Percentiles rank a stretch among this genome's conserved stretches.
Evolutionary conservation across 2,888 invertebrate genomes (phyloP).

Genomic region (Tiphia femorata): DNA sequence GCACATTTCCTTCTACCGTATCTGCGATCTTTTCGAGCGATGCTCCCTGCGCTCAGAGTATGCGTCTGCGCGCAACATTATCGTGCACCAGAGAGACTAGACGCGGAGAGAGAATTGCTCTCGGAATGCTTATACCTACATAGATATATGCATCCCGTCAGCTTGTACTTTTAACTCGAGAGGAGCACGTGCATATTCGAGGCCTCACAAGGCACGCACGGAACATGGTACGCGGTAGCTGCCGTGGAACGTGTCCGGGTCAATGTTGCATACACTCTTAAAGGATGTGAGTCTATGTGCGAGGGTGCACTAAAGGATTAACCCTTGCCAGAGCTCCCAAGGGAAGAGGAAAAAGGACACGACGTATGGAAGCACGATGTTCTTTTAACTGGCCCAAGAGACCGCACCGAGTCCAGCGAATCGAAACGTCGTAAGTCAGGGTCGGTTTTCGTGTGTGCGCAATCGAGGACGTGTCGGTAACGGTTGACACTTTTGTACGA

Average conservation of each 20-base stretch:
- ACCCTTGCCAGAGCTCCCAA: not conserved
- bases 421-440: not conserved
- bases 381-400: not conserved
- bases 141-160: slow-evolving; percentile 1
- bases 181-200: slow-evolving; percentile 23
- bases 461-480: too few relatives aligned
- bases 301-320: slow-evolving; percentile 36
- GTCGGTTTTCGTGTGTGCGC: too few relatives aligned
- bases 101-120: too few relatives aligned
- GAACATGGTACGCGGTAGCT: slow-evolving; percentile 39
- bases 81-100: too few relatives aligned
- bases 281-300: slow-evolving; percentile 45
- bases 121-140: slow-evolving; percentile 6
- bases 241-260: slow-evolving; percentile 48
- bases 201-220: slow-evolving; percentile 28
- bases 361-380: not conserved
- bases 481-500: too few relatives aligned
- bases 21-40: too few relatives aligned
- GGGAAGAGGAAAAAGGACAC: slow-evolving; percentile 23
- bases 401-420: not conserved
- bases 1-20: too few relatives aligned
- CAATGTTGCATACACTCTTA: slow-evolving; percentile 38
- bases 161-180: slow-evolving; percentile 23
- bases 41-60: too few relatives aligned
- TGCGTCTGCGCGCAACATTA: too few relatives aligned